Conservation (phyloP, 2,113 vertebrate genomes). For the Callorhinus ursinus region DNA sequence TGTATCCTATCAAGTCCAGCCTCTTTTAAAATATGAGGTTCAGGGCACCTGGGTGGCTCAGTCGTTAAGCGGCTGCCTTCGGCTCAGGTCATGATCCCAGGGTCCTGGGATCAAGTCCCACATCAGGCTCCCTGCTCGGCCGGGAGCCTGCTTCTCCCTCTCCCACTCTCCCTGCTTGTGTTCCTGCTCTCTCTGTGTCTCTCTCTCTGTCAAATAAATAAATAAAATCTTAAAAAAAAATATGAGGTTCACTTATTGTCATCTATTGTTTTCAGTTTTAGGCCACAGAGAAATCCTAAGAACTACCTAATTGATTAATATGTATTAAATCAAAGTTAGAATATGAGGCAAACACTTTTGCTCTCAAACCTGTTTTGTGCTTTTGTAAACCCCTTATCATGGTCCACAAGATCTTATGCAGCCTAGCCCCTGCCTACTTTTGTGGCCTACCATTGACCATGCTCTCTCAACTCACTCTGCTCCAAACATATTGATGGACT, state of each 20-base stretch:
- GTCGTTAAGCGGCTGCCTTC: no score
- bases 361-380: background rate
- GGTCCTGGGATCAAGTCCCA: no score
- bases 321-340: constrained; percentile 1
- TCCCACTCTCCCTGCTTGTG: no score
- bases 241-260: background rate
- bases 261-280: background rate
- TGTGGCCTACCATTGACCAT: background rate
- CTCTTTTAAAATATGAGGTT: background rate
- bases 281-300: background rate
- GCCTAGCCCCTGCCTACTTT: background rate
- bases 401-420: background rate
- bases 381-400: background rate
- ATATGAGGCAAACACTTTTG: background rate
- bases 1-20: background rate
- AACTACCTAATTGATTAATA: background rate
- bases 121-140: no score
- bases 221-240: background rate
- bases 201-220: no score
- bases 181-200: no score
- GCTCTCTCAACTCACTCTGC: background rate
- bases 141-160: no score
- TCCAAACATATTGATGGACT: background rate
- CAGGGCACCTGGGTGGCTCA: background rate
- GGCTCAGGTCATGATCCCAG: no score